Percentiles rank a stretch among this genome's conserved stretches.
Conservation (phyloP, 2,113 vertebrate genomes). For the Anarhynchus alexandrinus region DNA sequence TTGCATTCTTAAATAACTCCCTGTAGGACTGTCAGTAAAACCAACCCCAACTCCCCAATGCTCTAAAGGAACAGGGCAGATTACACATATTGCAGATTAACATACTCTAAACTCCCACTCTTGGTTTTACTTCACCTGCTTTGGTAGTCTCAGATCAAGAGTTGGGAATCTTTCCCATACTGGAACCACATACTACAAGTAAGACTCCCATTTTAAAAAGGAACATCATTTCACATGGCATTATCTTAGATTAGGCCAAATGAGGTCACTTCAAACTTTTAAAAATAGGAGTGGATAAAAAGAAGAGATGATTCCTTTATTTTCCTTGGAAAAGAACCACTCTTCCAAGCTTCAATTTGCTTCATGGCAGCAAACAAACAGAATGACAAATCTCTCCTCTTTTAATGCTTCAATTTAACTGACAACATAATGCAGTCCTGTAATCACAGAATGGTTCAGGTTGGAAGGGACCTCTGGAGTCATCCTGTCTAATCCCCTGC, state of each 20-base stretch:
- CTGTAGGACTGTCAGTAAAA: neutral
- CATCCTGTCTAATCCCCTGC: neutral
- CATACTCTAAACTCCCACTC: neutral
- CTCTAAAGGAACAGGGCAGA: neutral
- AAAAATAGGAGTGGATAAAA: neutral
- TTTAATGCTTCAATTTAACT: neutral
- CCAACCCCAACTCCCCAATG: fast-evolving
- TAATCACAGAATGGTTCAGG: neutral
- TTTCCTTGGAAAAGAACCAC: neutral
- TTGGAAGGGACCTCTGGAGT: neutral
- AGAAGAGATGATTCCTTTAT: neutral
- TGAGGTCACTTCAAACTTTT: neutral
- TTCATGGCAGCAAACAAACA: neutral
- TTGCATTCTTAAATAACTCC: neutral
- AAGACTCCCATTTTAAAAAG: neutral
- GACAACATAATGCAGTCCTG: neutral
- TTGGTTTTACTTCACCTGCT: neutral
- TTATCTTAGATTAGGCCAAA: neutral
- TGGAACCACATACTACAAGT: neutral
- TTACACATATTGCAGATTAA: neutral
- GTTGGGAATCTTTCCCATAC: neutral
- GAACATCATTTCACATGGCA: neutral
- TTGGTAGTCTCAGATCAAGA: neutral
- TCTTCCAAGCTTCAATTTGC: neutral
- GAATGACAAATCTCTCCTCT: neutral